Percentiles rank a stretch among this genome's conserved stretches.
These are phyloP conservation scores for Prolemur simus DNA, from an alignment of 2,113 vertebrate genomes.

Conservation along the genomic window DNA sequence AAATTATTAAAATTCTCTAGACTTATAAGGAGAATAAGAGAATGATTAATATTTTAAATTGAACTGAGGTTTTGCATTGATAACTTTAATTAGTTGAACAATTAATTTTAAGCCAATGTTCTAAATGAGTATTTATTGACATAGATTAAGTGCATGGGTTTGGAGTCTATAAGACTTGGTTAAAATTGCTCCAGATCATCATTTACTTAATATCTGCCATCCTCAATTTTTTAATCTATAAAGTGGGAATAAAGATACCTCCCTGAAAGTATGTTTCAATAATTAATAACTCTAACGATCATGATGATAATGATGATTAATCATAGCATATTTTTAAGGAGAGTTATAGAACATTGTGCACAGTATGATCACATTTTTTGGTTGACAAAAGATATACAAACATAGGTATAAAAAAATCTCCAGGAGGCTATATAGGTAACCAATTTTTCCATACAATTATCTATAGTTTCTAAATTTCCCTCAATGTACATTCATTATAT, in stretches of 20 bases:
- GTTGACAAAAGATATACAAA: neutral
- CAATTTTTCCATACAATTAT: neutral
- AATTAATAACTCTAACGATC: neutral
- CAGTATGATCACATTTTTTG: neutral
- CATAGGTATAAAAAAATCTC: neutral
- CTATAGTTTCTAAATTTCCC: neutral
- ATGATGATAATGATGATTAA: neutral
- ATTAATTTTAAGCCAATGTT: constrained; percentile 54
- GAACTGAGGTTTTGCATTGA: constrained; percentile 30
- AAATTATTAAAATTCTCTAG: constrained; percentile 25
- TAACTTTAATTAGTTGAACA: constrained; percentile 46
- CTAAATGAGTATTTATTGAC: constrained; percentile 1
- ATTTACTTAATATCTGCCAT: constrained; percentile 22
- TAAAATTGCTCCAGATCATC: constrained; percentile 7
- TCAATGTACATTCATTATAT: neutral
- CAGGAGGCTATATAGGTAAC: neutral
- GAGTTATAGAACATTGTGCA: neutral
- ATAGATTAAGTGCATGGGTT: neutral
- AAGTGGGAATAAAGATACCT: neutral
- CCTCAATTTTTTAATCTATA: neutral
- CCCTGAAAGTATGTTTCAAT: neutral
- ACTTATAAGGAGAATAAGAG: constrained; percentile 31
- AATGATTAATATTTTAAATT: constrained; percentile 45
- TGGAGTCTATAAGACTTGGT: neutral
- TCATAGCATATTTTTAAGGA: neutral